Base-by-base conservation (phyloP, 1,140 invertebrate genomes). In the Sitophilus oryzae region DNA sequence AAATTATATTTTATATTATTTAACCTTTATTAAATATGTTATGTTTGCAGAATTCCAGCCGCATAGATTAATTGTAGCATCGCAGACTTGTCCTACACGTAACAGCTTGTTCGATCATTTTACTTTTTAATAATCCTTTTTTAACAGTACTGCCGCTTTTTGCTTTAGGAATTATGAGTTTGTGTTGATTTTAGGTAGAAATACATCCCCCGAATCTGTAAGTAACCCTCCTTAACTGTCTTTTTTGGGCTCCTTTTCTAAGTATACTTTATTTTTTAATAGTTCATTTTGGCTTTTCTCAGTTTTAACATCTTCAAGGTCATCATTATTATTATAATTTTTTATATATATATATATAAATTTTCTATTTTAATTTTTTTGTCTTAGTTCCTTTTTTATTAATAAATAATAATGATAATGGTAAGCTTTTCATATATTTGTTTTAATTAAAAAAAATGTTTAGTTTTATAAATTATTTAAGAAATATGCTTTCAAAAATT, bases 11-110 rank as follows among this genome's bases (percentile, higher is more conserved):
- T 62, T 55, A 59, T 58, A 41, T 56, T 59, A 47, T 61, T 62
- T 58, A 58, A 47, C 56, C 61, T 57, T 59, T 63, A 66, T 63
- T 64, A 57, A 65, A 65, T 63, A 65, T 65, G 60, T 68, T 68
- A 67, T 68, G 64, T 68, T 68, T 68, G 65, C 66, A 68, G 66
- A 68, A 63, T 34, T 58, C 64, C 66, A 65, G 65, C 65, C 56
- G 64, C 66, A 68, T 68, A 62, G 64, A 66, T 65, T 68, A 68
- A 68, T 65, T 66, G 66, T 68, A 68, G 64, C 63, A 68, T 63
- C 65, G 65, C 65, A 64, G 64, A 63, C 57, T 62, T 68, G 58
- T 65, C 49, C 61, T 63, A 66, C 65, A 68, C 66, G 63, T 68
- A 66, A 66, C 57, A 60, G 54, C 56, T 65, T 63, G 59, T 57